Evolutionary conservation across 2,888 invertebrate species (phyloP).

Genomic region (Spilarctia lutea): DNA sequence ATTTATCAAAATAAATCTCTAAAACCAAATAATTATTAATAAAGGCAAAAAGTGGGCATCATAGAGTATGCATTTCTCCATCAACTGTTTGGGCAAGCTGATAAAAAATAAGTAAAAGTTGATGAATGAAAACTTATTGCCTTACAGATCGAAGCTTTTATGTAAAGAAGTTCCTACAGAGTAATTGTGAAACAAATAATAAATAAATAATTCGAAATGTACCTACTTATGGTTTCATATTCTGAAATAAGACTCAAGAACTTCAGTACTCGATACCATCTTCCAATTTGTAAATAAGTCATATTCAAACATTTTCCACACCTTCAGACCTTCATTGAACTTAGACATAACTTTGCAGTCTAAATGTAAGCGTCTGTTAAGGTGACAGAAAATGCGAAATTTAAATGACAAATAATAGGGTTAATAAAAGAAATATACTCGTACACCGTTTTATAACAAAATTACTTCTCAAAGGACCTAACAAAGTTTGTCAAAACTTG

Average conservation of each 20-base stretch:
- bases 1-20: too few species aligned
- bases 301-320: not conserved
- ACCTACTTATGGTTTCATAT: conserved; percentile 29
- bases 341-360: not conserved
- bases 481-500: conserved; percentile 17
- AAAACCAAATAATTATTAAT: too few species aligned
- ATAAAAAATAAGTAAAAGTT: too few species aligned
- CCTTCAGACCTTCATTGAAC: not conserved
- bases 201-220: conserved; percentile 20
- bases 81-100: too few species aligned
- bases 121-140: not conserved
- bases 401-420: not conserved
- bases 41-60: too few species aligned
- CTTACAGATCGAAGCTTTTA: not conserved
- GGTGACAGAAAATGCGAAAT: not conserved
- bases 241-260: conserved; percentile 30
- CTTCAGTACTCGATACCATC: conserved; percentile 18
- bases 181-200: conserved; percentile 2
- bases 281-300: conserved; percentile 10
- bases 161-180: not conserved
- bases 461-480: conserved; percentile 11
- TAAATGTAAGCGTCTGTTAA: not conserved
- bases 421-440: not conserved
- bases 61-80: too few species aligned
- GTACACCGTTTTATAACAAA: conserved; percentile 5